These are phyloP conservation scores for Papilio xuthus DNA, from an alignment of 1,140 invertebrate species.

Conservation along the genomic window DNA sequence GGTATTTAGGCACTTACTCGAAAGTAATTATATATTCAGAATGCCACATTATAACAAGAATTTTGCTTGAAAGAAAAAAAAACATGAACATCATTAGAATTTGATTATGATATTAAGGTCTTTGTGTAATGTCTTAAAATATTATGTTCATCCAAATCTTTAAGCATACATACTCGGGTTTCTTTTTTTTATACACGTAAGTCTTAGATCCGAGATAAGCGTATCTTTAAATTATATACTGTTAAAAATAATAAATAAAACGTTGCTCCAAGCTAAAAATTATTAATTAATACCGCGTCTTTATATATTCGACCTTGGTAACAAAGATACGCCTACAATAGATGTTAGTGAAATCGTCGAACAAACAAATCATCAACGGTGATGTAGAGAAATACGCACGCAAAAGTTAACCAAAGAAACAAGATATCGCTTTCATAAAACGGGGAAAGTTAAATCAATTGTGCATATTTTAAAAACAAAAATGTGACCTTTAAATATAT, in stretches of 20 bases:
- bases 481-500: not conserved
- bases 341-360: constrained; percentile 3
- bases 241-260: not conserved
- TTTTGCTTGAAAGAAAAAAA: not conserved
- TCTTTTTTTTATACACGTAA: no score
- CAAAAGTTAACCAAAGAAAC: constrained; percentile 24
- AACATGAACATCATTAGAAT: not conserved
- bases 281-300: not conserved
- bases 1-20: not conserved
- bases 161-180: no score
- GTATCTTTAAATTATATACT: not conserved
- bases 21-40: not conserved
- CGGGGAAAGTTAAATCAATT: not conserved
- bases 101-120: not conserved
- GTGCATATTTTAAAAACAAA: not conserved
- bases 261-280: not conserved
- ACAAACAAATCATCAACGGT: not conserved
- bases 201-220: no score
- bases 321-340: not conserved
- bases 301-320: not conserved
- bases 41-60: not conserved
- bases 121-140: not conserved
- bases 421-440: constrained; percentile 1
- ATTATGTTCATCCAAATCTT: no score
- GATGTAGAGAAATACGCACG: constrained; percentile 20